phyloP scores from a whole-genome alignment of 2,113 vertebrate genomes.

The Struthidea cinerea region DNA sequence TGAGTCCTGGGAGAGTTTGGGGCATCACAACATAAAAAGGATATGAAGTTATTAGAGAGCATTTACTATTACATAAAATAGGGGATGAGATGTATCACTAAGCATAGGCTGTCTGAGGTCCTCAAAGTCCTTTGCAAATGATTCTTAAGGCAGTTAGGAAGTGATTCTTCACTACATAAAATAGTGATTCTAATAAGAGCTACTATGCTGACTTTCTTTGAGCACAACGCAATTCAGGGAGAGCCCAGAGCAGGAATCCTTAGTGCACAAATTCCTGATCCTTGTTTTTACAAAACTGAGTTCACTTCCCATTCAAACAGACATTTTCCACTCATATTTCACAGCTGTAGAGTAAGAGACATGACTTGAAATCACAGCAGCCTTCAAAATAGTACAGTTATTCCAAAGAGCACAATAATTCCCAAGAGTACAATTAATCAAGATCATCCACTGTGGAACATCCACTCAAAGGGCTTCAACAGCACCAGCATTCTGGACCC shows the following conservation, averaged over 20 bases:
- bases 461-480: not conserved
- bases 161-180: not conserved
- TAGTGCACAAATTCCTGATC: not conserved
- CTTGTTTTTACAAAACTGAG: not conserved
- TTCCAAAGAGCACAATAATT: not conserved
- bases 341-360: not conserved
- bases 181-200: not conserved
- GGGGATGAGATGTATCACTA: not conserved
- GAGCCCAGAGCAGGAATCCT: not conserved
- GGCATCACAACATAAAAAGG: not conserved
- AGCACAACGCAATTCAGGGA: not conserved
- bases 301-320: not conserved
- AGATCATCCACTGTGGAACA: not conserved
- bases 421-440: not conserved
- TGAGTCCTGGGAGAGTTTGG: rapidly evolving
- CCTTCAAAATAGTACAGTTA: not conserved
- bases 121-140: not conserved
- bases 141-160: not conserved
- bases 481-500: not conserved
- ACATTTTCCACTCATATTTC: not conserved
- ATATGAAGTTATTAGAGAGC: not conserved
- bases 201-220: not conserved
- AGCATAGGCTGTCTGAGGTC: not conserved
- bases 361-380: not conserved
- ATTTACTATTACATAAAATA: not conserved